A percentile compares a stretch with the other conserved stretches of the same genome.
These are phyloP conservation scores for Argyrosomus japonicus DNA, from an alignment of 2,113 vertebrate species.

Conservation along the genomic window DNA sequence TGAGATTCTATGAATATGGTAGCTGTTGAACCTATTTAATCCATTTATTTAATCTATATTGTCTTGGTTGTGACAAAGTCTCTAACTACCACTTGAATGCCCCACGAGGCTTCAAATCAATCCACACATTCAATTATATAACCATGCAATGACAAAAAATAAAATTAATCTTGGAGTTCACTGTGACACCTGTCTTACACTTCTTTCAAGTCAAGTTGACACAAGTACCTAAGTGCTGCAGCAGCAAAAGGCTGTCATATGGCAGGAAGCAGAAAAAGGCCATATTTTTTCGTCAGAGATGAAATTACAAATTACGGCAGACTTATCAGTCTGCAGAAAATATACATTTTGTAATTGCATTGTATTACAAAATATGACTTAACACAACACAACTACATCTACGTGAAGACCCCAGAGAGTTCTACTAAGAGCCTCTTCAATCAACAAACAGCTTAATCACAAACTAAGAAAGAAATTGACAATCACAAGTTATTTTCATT, in stretches of 20 bases:
- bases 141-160: neutral
- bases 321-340: neutral
- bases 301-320: neutral
- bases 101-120: neutral
- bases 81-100: neutral
- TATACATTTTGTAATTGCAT: neutral
- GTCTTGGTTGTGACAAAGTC: neutral
- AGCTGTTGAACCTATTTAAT: neutral
- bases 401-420: too few relatives aligned
- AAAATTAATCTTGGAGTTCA: slow-evolving; percentile 17
- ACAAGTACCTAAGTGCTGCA: slow-evolving; percentile 36
- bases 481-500: too few relatives aligned
- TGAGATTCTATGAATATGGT: neutral
- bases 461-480: too few relatives aligned
- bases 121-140: neutral
- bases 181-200: slow-evolving; percentile 34
- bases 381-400: neutral
- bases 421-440: too few relatives aligned
- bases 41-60: neutral
- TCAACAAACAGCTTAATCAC: too few relatives aligned
- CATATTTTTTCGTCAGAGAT: neutral
- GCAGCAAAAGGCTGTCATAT: slow-evolving; percentile 1
- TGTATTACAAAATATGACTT: neutral
- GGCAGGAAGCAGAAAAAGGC: neutral
- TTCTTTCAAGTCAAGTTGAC: slow-evolving; percentile 51